Base-by-base conservation (phyloP, 2,797 vertebrate species). In the Leptatherina wallacei region DNA sequence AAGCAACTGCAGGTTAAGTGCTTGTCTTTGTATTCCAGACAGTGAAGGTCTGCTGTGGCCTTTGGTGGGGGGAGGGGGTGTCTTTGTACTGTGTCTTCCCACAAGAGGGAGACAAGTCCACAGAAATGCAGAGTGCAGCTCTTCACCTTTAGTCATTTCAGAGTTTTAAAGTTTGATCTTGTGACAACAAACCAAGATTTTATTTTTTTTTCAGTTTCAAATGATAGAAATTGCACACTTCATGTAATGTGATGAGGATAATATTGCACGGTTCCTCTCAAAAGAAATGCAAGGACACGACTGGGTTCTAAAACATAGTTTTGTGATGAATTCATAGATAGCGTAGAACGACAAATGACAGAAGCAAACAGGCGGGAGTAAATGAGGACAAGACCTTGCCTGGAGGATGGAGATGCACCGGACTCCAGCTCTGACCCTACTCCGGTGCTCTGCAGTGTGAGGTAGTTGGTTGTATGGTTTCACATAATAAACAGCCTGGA, bases 391-490 rank as follows among this genome's bases (percentile, higher is more conserved):
- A 30, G 73, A 78, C 6, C 22, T 51, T 47, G 70, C 20, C 13
- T 49, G 42, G 55, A 68, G 59, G 73, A 80, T 58, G 81, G 77
- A 44, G 81, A 42, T 44, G 32, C 56, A 36, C 5, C 71, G 88
- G 69, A 64, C 81, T 77, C 79, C 74, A 10, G 71, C 61, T 32
- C 69, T 87, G 87, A 88, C 86, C 84, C 81, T 51, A 64, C 68
- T 81, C 80, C 65, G 18, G 93, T 92, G 94, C 95, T 93, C 93
- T 96, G 95, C 96, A 91, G 94, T 83, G 92, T 97, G 96, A 97
- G 96, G 96, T 97, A 97, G 96, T 97, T 97, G 96, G 96, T 97
- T 97, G 96, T 95, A 95, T 95, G 93, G 94, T 95, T 95, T 95
- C 93, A 93, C 92, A 94, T 94, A 92, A 93, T 94, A 94, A 95